Conservation (phyloP, 2,888 invertebrate genomes). For the Pilophorus perplexus region DNA sequence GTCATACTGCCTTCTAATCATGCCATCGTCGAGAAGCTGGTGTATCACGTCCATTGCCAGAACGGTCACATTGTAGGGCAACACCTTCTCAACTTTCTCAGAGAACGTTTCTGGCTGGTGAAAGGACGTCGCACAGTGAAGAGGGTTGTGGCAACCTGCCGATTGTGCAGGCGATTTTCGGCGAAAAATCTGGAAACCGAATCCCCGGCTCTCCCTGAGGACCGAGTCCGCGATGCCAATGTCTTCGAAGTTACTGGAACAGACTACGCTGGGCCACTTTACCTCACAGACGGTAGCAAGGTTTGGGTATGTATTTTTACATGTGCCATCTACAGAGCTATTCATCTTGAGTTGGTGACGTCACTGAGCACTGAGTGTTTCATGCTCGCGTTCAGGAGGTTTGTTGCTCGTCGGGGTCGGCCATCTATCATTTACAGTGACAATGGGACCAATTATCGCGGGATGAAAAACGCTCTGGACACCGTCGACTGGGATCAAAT, state of each 20-base stretch:
- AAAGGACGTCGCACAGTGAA: conserved; percentile 35
- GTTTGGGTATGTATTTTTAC: conserved; percentile 52
- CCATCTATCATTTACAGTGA: conserved; percentile 50
- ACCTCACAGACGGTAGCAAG: conserved; percentile 45
- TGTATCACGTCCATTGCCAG: conserved; percentile 11
- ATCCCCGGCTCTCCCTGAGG: conserved; percentile 45
- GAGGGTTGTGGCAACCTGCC: conserved; percentile 27
- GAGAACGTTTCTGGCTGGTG: conserved; percentile 42
- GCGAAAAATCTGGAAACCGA: conserved; percentile 46
- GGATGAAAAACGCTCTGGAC: conserved; percentile 53
- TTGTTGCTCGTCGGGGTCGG: conserved; percentile 51
- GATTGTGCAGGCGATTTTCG: conserved; percentile 45
- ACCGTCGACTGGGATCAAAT: conserved; percentile 56
- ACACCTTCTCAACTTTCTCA: conserved; percentile 18
- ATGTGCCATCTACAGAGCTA: conserved; percentile 52
- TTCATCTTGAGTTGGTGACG: conserved; percentile 52
- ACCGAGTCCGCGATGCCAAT: conserved; percentile 21
- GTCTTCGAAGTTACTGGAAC: conserved; percentile 52
- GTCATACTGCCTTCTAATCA: conserved; percentile 36
- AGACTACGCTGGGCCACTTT: conserved; percentile 43
- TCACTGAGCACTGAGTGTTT: conserved; percentile 50
- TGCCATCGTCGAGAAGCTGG: conserved; percentile 12
- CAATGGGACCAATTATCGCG: conserved; percentile 53
- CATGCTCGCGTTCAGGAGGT: conserved; percentile 50
- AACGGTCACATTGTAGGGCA: conserved; percentile 34